phyloP scores from a whole-genome alignment of 2,888 invertebrate species.

The Diloba caeruleocephala region DNA sequence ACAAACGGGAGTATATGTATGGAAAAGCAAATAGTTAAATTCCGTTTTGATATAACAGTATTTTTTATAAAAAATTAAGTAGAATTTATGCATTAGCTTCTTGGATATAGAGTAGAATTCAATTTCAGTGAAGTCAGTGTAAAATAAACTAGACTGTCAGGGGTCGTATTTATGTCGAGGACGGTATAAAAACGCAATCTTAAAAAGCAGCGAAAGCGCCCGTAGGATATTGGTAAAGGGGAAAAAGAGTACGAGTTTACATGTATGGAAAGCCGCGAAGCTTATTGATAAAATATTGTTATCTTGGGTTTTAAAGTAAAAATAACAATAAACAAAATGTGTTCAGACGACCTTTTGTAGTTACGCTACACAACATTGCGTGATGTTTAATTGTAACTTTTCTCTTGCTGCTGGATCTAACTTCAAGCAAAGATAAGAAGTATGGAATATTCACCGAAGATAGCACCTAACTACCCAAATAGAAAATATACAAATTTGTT shows the following conservation, averaged over 20 bases:
- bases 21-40: slow-evolving; percentile 30
- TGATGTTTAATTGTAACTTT: too few species aligned
- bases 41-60: slow-evolving; percentile 65
- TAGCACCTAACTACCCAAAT: too few species aligned
- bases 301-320: slow-evolving; percentile 39
- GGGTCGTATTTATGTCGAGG: slow-evolving; percentile 68
- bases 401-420: too few species aligned
- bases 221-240: slow-evolving; percentile 63
- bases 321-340: slow-evolving; percentile 44
- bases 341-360: slow-evolving; percentile 16
- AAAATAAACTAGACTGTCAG: slow-evolving; percentile 71
- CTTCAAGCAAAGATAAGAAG: too few species aligned
- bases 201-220: slow-evolving; percentile 65
- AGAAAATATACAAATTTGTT: too few species aligned
- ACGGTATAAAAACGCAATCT: slow-evolving; percentile 69
- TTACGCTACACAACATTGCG: neutral
- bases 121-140: slow-evolving; percentile 68
- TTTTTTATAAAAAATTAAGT: slow-evolving; percentile 64
- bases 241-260: slow-evolving; percentile 51
- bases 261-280: slow-evolving; percentile 50
- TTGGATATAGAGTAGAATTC: slow-evolving; percentile 66
- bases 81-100: slow-evolving; percentile 64
- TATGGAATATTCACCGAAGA: too few species aligned
- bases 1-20: slow-evolving; percentile 8
- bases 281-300: slow-evolving; percentile 58